Base-by-base conservation (phyloP, 1,140 invertebrate genomes). In the Drosophila nigrodunni region DNA sequence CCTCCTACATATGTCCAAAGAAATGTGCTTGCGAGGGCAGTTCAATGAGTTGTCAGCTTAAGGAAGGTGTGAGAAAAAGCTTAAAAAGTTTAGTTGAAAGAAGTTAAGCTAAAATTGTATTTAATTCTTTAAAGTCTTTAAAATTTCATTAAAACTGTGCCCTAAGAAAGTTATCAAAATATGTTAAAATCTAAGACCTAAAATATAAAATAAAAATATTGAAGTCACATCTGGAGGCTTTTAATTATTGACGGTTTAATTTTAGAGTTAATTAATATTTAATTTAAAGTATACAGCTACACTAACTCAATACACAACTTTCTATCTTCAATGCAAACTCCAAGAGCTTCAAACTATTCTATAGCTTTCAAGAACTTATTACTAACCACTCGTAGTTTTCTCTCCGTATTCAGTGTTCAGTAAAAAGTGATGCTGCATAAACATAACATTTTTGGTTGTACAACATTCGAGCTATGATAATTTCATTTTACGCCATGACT, bases 401-500 rank as follows among this genome's bases (percentile, higher is more conserved):
- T 13, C 6, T 13, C n/a, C 54, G 21, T 61, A 30, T 30, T 35
- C 21, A 8, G 11, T 41, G 21, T 39, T 47, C 25, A 30, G 25
- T 30, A 21, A 60, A 67, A 68, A 74, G 39, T 60, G 25, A 74
- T 68, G 47, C 47, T 59, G 57, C 46, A 64, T 37, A 69, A 35
- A 47, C 25, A 49, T 74, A 18, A 30, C 25, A 30, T 30, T 30
- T 37, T 57, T 4, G 30, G n/a, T 7, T 47, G 30, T 54, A 11
- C 46, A 18, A 30, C 39, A 30, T 58, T 59, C 55, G 68, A 55
- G 25, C 50, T 67, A 69, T 76, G 68, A 77, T 87, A 77, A 71
- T 72, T 77, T 69, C 30, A 77, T 82, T 71, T 88, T 70, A 69
- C 62, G 44, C 67, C 61, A 75, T 77, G 82, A 78, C 76, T 74